Evolutionary conservation across 2,797 vertebrate species (phyloP), one percentile per base, ranked within the genome.

Genomic region (Macrochelys suwanniensis): DNA sequence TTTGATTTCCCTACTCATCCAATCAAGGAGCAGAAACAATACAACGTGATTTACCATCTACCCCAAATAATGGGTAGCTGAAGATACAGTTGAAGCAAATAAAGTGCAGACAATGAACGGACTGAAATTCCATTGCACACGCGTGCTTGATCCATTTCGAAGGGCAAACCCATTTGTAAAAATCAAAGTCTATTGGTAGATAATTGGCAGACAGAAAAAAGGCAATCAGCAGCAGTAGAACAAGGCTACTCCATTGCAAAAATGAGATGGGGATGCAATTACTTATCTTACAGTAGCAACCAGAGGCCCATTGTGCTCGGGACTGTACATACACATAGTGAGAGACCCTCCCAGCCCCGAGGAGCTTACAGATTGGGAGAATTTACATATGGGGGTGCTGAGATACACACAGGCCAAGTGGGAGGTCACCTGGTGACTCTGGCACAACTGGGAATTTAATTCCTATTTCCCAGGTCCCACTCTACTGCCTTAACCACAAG

Each of bases 21-120:
- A 13, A 2, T 33, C 74, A 23, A 37, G 47, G 17, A 54, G 51
- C 33, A 25, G 11, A 0, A n/a, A 56, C 79, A 4, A 7, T 28
- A 0, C 47, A 4, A 0, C 5, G 5, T 80, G 68, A 19, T 37
- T 56, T 82, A 7, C 21, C 33, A 12, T 0, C 0, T 78, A 78
- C 56, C 77, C 51, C 91, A 47, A 1, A 4, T 3, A 11, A 33
- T 1, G 5, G 61, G 61, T n/a, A 19, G 61, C 61, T n/a, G 61
- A 33, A 59, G 59, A 61, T 16, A 61, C 11, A 71, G 19, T 42
- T 71, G 37, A 74, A 84, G 50, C n/a, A 56, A 80, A 25, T 12
- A 76, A 31, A 31, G 9, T 68, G 56, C 77, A 53, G 59, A 51
- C 50, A 78, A 26, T 4, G 53, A 56, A 53, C 0, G 54, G 77